Evolutionary conservation across 1,140 invertebrate species (phyloP), one percentile per base, ranked within the genome.

Genomic region (Drosophila sulfurigaster): DNA sequence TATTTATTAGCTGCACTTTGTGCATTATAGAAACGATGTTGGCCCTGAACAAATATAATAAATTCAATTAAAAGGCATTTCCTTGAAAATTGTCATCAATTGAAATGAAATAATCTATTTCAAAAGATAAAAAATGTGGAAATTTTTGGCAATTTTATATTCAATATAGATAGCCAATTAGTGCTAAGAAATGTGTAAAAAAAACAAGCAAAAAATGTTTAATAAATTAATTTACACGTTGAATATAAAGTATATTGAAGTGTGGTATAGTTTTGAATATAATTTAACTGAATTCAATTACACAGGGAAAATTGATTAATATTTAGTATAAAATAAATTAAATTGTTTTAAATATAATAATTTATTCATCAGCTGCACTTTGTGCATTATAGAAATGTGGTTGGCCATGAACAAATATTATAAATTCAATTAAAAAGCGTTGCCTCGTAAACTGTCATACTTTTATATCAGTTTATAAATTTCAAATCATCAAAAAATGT

Each of bases 1-100:
- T 30, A 51, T 51, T 28, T 25, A 51, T 51, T 11, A 30, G 49
- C 46, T 46, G n/a, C 13, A 15, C 4, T 46, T 15, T 48, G 45
- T 20, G 5, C 10, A 6, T n/a, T n/a, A 8, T 5, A 51, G 20
- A 51, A 51, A 51, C 11, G 20, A 28, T 8, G 20, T 1, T n/a
- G 49, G 6, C 38, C 38, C 1, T 41, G 38, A 41, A n/a, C 10
- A 13, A 52, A 52, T 52, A 6, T 30, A 7, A 7, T 7, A 6
- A 52, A 52, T 52, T 30, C 28, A 7, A 7, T 52, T 52, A 7
- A 15, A 28, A n/a, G n/a, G 3, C 20, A 11, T 41, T 10, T 1
- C 8, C 28, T 30, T 30, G 28, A 3, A 30, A 30, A 30, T 30
- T 30, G 28, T 30, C n/a, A n/a, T n/a, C n/a, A n/a, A n/a, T n/a